Conservation (phyloP, 37 sponge, comb jelly and placozoan genomes). For the Diacarnus erythraeanus region DNA sequence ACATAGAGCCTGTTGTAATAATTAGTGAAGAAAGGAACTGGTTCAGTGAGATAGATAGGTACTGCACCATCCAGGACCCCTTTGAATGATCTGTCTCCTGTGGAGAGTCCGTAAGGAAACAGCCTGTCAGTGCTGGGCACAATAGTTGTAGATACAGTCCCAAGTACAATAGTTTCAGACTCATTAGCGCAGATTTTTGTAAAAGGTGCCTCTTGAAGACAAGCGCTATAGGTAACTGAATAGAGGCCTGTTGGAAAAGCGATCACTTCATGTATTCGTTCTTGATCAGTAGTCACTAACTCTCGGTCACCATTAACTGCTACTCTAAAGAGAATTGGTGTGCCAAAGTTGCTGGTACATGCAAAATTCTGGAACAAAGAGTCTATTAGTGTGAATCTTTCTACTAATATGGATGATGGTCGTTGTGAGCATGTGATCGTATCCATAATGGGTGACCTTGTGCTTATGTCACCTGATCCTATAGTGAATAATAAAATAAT, state of each 20-base stretch:
- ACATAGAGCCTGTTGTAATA: conserved; percentile 19
- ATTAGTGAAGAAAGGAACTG: conserved; percentile 13
- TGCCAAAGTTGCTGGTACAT: background rate
- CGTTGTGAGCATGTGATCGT: background rate
- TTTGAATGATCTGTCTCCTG: background rate
- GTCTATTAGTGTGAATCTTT: background rate
- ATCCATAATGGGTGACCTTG: too few relatives aligned
- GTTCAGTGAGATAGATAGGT: background rate
- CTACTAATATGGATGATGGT: background rate
- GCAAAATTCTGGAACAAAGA: background rate
- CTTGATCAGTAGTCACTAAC: background rate
- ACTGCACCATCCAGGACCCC: conserved; percentile 10
- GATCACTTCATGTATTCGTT: background rate
- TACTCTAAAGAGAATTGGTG: background rate
- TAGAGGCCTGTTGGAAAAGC: background rate
- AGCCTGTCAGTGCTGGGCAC: background rate
- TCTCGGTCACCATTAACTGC: background rate
- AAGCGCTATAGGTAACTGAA: background rate
- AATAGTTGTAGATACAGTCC: background rate
- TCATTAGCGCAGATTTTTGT: background rate
- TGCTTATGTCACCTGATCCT: too few relatives aligned
- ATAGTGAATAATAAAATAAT: too few relatives aligned
- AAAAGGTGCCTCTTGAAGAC: background rate
- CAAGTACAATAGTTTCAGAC: background rate
- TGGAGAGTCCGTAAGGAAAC: conserved; percentile 8